Conservation (phyloP, 2,113 vertebrate genomes). For the Aphyosemion australe region DNA sequence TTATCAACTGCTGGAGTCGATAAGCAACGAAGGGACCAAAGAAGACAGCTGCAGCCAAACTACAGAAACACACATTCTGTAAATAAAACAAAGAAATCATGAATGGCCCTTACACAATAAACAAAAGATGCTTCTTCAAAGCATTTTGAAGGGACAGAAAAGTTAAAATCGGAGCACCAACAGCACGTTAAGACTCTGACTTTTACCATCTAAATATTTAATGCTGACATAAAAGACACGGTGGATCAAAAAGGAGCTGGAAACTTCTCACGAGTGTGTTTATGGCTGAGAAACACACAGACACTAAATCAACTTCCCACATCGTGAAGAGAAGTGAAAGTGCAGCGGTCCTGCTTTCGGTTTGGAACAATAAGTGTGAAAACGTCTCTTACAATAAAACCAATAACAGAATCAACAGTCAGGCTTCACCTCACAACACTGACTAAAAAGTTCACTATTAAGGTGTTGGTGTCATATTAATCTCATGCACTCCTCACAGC, state of each 20-base stretch:
- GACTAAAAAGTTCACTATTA: too few relatives aligned
- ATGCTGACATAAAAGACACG: constrained; percentile 19
- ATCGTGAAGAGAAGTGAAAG: constrained; percentile 41
- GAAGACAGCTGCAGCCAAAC: constrained; percentile 20
- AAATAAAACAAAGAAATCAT: constrained; percentile 24
- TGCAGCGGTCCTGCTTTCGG: constrained; percentile 15
- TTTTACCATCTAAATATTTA: constrained; percentile 13
- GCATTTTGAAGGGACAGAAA: constrained; percentile 8
- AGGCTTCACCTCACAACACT: too few relatives aligned
- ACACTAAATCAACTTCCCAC: constrained; percentile 60
- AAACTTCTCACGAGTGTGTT: constrained; percentile 15
- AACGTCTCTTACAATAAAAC: too few relatives aligned
- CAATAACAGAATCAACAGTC: too few relatives aligned
- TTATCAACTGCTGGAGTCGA: constrained; percentile 73
- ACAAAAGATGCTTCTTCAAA: background rate
- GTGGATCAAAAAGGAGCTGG: constrained; percentile 10
- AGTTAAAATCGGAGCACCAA: too few relatives aligned
- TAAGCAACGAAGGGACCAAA: constrained; percentile 13
- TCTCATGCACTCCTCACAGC: too few relatives aligned
- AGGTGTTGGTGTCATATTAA: too few relatives aligned
- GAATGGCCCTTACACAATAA: too few relatives aligned
- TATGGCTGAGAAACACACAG: constrained; percentile 36
- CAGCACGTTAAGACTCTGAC: background rate
- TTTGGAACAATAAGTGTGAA: constrained; percentile 9
- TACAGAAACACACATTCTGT: constrained; percentile 17